Base-by-base conservation (phyloP, 1,140 invertebrate species). In the Pentalonia nigronervosa region DNA sequence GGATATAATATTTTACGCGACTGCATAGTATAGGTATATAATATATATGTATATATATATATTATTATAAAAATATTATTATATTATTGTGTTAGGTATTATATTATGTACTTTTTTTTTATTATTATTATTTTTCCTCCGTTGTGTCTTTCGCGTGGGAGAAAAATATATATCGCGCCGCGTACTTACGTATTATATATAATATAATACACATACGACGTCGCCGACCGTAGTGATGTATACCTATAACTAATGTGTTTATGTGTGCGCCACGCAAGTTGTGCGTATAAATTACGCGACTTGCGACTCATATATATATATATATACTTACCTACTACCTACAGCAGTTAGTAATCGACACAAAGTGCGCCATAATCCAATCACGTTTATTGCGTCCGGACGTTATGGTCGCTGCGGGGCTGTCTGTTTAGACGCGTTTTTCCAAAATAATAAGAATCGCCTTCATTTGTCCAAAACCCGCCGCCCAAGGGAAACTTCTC, bases 11-110 rank as follows among this genome's bases (percentile, higher is more conserved):
- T 76, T 76, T 76, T 76, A 76, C 60, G 30, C 60, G 60, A n/a
- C 30, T n/a, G n/a, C 60, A n/a, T 11, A 1, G 0, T 53, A 53
- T 53, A 30, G 30, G 30, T 56, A 60, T 67, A 60, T 60, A n/a
- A 0, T 50, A 50, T 17, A 47, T 3, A 7, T 47, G 11, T 50
- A 50, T 50, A 50, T 53, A 53, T 53, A 41, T 41, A 41, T 76
- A 76, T 76, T 76, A 76, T 50, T 83, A 76, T 93, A 90, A 60
- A 36, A 93, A 47, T 93, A 93, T 84, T 92, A 92, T 91, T 91
- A 76, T 76, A 76, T 76, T 76, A 76, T 76, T 76, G 60, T 76
- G 60, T 76, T 76, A 21, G 50, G 50, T 53, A 76, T 53, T 67
- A 45, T 81, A 47, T 81, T 60, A 76, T 45, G 36, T 41, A 41